Evolutionary conservation across 2,797 vertebrate species (phyloP).

Genomic region (Morus bassanus): DNA sequence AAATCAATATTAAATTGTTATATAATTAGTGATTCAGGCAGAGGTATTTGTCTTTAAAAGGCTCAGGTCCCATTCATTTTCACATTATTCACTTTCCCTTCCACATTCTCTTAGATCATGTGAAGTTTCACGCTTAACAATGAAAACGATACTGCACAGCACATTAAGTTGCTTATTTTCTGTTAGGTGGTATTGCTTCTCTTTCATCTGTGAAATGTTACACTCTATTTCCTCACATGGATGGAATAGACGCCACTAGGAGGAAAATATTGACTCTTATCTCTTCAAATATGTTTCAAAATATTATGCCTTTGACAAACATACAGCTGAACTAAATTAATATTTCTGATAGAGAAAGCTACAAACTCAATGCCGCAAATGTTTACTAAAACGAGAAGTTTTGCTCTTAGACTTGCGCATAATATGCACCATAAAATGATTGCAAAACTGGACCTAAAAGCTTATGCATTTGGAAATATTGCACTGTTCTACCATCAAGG

Average conservation of each 20-base stretch:
- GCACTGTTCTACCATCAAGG: not conserved
- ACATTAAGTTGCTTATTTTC: slow-evolving; percentile 39
- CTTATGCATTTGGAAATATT: not conserved
- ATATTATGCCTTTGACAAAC: not conserved
- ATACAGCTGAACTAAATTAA: not conserved
- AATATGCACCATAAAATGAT: not conserved
- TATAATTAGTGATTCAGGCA: not conserved
- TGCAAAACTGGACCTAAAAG: not conserved
- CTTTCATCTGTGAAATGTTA: slow-evolving; percentile 1
- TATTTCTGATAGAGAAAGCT: not conserved
- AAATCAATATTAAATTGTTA: no score
- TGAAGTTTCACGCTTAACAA: not conserved
- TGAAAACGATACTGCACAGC: not conserved
- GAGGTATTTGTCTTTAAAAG: not conserved
- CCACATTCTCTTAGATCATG: not conserved
- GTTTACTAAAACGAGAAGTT: not conserved
- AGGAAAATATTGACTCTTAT: slow-evolving; percentile 27
- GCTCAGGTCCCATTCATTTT: not conserved
- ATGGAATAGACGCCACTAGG: not conserved
- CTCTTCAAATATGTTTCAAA: not conserved
- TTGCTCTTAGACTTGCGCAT: not conserved
- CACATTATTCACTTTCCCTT: not conserved
- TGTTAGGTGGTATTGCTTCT: not conserved
- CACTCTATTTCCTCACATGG: not conserved
- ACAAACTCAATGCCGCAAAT: not conserved